Conservation (phyloP, 2,797 vertebrate genomes). For the Capromys pilorides region DNA sequence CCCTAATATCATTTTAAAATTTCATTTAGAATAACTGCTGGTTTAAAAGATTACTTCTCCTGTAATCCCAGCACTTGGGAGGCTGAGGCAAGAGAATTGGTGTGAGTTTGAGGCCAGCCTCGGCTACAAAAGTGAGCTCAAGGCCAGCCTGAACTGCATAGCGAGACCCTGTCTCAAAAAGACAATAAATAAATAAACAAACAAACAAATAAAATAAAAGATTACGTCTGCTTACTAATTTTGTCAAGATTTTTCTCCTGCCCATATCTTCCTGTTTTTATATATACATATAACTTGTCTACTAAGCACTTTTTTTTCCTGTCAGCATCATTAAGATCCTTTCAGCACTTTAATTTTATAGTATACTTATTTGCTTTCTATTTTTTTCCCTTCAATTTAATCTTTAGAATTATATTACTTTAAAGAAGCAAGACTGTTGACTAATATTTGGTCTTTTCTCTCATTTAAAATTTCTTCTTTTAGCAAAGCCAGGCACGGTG, state of each 20-base stretch:
- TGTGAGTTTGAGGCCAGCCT: too few relatives aligned
- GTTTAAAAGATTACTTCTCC: slow-evolving; percentile 71
- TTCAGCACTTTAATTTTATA: slow-evolving; percentile 62
- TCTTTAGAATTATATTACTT: slow-evolving; percentile 62
- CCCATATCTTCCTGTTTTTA: slow-evolving; percentile 76
- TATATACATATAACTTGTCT: slow-evolving; percentile 72
- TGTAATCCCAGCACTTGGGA: too few relatives aligned
- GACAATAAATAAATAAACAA: too few relatives aligned
- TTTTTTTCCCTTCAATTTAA: slow-evolving; percentile 68
- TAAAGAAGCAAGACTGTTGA: slow-evolving; percentile 38
- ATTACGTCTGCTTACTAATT: slow-evolving; percentile 76
- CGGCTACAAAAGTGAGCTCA: too few relatives aligned
- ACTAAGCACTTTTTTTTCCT: slow-evolving; percentile 74
- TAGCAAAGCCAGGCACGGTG: neutral
- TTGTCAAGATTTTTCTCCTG: slow-evolving; percentile 66
- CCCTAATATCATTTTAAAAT: slow-evolving; percentile 47
- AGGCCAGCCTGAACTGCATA: too few relatives aligned
- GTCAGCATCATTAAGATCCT: slow-evolving; percentile 63
- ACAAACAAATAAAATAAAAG: too few relatives aligned
- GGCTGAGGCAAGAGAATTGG: too few relatives aligned
- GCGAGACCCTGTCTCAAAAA: too few relatives aligned
- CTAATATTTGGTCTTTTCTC: slow-evolving; percentile 9
- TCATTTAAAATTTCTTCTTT: slow-evolving; percentile 48
- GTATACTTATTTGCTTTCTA: slow-evolving; percentile 46
- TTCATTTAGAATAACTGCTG: slow-evolving; percentile 62